phyloP scores from a whole-genome alignment of 1,140 invertebrate species.

The Stratiolaelaps scimitus region DNA sequence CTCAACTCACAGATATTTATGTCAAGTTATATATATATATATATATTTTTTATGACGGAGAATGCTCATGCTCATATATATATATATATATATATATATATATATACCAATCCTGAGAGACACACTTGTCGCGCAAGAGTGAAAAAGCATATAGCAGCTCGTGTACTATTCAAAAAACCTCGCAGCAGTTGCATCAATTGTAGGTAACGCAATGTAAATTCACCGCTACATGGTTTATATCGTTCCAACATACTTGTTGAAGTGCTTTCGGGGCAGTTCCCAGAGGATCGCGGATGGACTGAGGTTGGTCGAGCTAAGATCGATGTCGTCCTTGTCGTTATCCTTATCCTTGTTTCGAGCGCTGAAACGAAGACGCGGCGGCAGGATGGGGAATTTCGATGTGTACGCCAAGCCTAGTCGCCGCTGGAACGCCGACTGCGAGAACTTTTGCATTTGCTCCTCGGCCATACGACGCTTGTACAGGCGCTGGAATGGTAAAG shows the following conservation, averaged over 20 bases:
- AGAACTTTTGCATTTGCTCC: constrained; percentile 26
- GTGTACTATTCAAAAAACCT: too few species aligned
- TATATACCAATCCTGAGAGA: too few species aligned
- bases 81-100: too few species aligned
- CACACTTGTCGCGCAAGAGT: too few species aligned
- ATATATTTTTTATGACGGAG: too few species aligned
- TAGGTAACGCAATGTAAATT: too few species aligned
- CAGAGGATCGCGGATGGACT: constrained; percentile 23
- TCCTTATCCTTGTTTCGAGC: neutral
- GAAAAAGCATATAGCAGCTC: too few species aligned
- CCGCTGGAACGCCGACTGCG: constrained; percentile 17
- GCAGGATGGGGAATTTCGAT: constrained; percentile 19
- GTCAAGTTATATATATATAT: too few species aligned
- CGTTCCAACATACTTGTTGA: neutral
- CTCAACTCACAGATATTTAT: too few species aligned
- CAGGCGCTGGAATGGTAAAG: neutral
- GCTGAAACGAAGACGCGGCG: neutral
- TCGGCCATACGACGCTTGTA: constrained; percentile 28
- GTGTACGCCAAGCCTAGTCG: constrained; percentile 16
- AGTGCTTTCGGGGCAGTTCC: constrained; percentile 15
- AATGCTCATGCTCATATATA: too few species aligned
- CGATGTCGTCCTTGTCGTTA: constrained; percentile 14
- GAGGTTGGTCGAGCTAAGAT: constrained; percentile 17
- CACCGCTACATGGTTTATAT: too few species aligned
- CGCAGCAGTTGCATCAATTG: too few species aligned